Evolutionary conservation across 1,140 invertebrate species (phyloP), one percentile per base, ranked within the genome.

Genomic region (Batillaria attramentaria): DNA sequence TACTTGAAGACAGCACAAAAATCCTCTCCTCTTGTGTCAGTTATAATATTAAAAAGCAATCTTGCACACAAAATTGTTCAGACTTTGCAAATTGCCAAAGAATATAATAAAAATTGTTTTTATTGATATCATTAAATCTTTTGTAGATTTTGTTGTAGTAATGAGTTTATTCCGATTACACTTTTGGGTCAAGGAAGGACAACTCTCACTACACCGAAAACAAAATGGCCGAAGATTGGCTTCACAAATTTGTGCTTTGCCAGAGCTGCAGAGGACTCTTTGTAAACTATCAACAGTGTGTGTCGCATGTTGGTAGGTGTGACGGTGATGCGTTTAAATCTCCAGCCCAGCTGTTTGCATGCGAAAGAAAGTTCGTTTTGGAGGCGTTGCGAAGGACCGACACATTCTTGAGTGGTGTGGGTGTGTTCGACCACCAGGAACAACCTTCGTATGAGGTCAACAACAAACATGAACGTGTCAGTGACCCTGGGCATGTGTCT

Each of bases 321-420:
- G 57, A 75, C 31, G 73, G 73, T n/a, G 73, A 75, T 62, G 73
- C 73, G 41, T 75, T 75, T 42, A 75, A 65, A 39, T 75, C 73
- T 18, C 73, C 73, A 28, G 73, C 73, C 33, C 50, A 62, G 18
- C 39, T 75, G 10, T 75, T 75, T 75, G 73, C 54, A 13, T 75
- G 73, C 57, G 73, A 75, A 65, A 75, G 73, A 60, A 57, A 75
- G 13, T 57, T 42, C 31, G 60, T 62, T 42, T 31, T 75, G 54
- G 54, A 57, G 37, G 35, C 62, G 73, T 24, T 75, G n/a, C n/a
- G n/a, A n/a, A n/a, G n/a, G n/a, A n/a, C n/a, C n/a, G n/a, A n/a
- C n/a, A n/a, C n/a, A n/a, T n/a, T n/a, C n/a, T n/a, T n/a, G n/a
- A n/a, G n/a, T n/a, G n/a, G n/a, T n/a, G n/a, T n/a, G n/a, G n/a